These are phyloP conservation scores for Dolomedes plantarius DNA, from an alignment of 2,888 invertebrate genomes.

Conservation along the genomic window DNA sequence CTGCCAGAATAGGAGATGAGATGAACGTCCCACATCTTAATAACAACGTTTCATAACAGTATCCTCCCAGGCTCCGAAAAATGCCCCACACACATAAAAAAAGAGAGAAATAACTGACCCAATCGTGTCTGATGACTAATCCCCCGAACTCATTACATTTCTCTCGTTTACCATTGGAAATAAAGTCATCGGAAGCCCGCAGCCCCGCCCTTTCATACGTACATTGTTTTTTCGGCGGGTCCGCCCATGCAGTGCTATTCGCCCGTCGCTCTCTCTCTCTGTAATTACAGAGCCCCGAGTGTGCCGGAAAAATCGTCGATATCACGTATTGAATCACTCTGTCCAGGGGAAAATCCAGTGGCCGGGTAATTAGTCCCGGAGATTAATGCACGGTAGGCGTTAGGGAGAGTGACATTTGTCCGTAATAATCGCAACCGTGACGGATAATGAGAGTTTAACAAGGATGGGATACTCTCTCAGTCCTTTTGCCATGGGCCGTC, in stretches of 20 bases:
- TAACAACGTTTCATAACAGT: not conserved
- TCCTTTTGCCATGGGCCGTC: not conserved
- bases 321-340: slow-evolving; percentile 9
- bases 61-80: not conserved
- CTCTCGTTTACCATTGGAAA: not conserved
- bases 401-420: slow-evolving; percentile 8
- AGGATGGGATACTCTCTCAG: not conserved
- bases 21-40: not conserved
- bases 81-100: not conserved
- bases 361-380: not conserved
- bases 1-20: not conserved
- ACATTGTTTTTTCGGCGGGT: not conserved
- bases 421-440: slow-evolving; percentile 12
- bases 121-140: not conserved
- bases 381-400: slow-evolving; percentile 14
- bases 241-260: not conserved
- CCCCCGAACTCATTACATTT: not conserved
- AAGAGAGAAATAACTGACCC: not conserved
- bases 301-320: not conserved
- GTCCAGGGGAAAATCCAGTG: not conserved
- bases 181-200: slow-evolving; percentile 6
- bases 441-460: slow-evolving; percentile 16
- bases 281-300: not conserved
- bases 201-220: not conserved
- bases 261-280: not conserved